Conservation (phyloP, 2,797 vertebrate genomes). For the Cyclopterus lumpus region DNA sequence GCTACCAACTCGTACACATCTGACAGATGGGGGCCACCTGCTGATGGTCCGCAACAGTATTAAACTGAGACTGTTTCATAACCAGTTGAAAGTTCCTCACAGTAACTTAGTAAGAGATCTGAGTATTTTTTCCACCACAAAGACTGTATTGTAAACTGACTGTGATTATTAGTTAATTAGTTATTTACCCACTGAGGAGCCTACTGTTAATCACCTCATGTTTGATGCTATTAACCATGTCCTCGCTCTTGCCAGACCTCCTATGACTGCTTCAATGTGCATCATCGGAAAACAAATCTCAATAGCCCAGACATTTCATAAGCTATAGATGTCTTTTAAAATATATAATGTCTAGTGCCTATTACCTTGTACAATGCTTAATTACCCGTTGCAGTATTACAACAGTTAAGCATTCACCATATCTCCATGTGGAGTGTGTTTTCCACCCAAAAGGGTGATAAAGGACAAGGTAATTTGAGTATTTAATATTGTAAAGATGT, state of each 20-base stretch:
- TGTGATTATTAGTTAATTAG: slow-evolving; percentile 29
- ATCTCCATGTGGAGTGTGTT: slow-evolving; percentile 47
- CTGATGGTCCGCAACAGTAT: no score
- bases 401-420: slow-evolving; percentile 61
- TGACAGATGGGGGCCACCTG: no score
- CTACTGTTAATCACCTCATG: slow-evolving; percentile 45
- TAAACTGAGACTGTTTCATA: no score
- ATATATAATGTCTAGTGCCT: slow-evolving; percentile 52
- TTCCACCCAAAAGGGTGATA: slow-evolving; percentile 61
- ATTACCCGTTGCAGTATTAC: slow-evolving; percentile 63
- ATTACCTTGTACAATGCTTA: slow-evolving; percentile 65
- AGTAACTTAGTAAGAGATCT: not conserved
- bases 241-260: slow-evolving; percentile 23
- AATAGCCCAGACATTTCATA: slow-evolving; percentile 53
- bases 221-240: slow-evolving; percentile 37
- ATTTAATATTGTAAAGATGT: slow-evolving; percentile 73
- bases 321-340: slow-evolving; percentile 56
- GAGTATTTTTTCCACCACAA: not conserved
- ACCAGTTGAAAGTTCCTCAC: not conserved
- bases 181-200: slow-evolving; percentile 36
- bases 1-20: no score
- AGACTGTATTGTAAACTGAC: slow-evolving; percentile 26
- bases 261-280: slow-evolving; percentile 31
- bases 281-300: slow-evolving; percentile 33
- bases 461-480: slow-evolving; percentile 66